Conservation (phyloP, 2,888 invertebrate species). For the Pandemis heparana region DNA sequence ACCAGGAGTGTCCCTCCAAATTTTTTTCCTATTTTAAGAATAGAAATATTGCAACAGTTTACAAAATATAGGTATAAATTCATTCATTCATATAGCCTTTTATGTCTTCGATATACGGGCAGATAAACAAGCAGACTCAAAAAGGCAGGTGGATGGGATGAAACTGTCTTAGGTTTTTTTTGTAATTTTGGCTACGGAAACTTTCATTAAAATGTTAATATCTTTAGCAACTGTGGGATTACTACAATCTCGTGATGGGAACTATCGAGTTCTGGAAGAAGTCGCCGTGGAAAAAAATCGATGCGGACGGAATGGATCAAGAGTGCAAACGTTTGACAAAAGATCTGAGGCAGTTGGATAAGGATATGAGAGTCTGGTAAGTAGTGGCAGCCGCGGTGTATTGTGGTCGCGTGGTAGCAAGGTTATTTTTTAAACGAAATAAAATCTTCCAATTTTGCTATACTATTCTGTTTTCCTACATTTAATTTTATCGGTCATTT, state of each 20-base stretch:
- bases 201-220: background rate
- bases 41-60: too few relatives aligned
- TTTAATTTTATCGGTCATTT: background rate
- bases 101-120: too few relatives aligned
- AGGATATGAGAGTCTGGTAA: constrained; percentile 91
- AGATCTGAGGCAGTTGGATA: constrained; percentile 92
- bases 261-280: constrained; percentile 97
- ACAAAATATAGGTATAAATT: too few relatives aligned
- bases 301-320: constrained; percentile 97
- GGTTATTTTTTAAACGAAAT: background rate
- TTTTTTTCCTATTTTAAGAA: too few relatives aligned
- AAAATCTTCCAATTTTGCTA: too few relatives aligned
- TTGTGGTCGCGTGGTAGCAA: background rate
- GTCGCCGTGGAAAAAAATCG: constrained; percentile 97
- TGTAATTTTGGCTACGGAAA: too few relatives aligned
- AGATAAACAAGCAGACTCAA: too few relatives aligned
- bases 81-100: too few relatives aligned
- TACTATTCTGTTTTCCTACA: background rate
- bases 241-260: constrained; percentile 91
- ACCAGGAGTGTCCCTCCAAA: too few relatives aligned
- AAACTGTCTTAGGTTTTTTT: too few relatives aligned
- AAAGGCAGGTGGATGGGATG: too few relatives aligned
- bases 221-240: constrained; percentile 94
- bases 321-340: constrained; percentile 97
- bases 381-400: constrained; percentile 43